Percentiles rank a stretch among this genome's conserved stretches.
These are phyloP conservation scores for Pseudomyrmex sp. DNA, from an alignment of 1,140 invertebrate genomes.

Conservation along the genomic window DNA sequence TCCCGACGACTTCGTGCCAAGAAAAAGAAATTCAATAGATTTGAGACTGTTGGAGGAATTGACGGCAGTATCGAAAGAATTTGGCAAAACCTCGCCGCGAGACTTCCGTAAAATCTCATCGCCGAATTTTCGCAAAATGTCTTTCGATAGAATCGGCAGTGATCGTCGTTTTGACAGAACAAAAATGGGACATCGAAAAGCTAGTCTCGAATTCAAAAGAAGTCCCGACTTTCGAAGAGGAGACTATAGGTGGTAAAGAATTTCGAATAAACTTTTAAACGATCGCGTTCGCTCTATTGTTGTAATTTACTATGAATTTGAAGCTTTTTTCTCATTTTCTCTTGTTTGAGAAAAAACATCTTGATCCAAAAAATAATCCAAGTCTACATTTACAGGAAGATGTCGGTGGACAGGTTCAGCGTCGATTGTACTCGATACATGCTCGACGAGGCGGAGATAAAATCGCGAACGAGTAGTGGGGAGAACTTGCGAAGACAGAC, in stretches of 20 bases:
- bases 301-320: too few species aligned
- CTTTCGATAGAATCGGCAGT: constrained; percentile 81
- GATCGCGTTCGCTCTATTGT: background rate
- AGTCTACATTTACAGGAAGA: constrained; percentile 71
- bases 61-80: constrained; percentile 71
- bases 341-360: too few species aligned
- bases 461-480: constrained; percentile 77
- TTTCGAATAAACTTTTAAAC: constrained; percentile 20
- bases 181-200: constrained; percentile 78
- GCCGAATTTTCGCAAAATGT: constrained; percentile 83
- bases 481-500: constrained; percentile 76
- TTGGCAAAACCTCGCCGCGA: constrained; percentile 77
- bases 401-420: constrained; percentile 79
- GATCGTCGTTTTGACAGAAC: constrained; percentile 80
- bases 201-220: constrained; percentile 81
- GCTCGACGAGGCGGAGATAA: constrained; percentile 77
- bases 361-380: background rate
- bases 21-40: constrained; percentile 83
- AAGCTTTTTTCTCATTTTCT: background rate
- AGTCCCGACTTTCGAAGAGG: constrained; percentile 82
- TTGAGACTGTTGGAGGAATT: constrained; percentile 80
- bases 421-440: constrained; percentile 77
- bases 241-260: constrained; percentile 79
- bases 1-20: constrained; percentile 81
- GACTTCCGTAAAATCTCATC: constrained; percentile 81